Percentiles rank a stretch among this genome's conserved stretches.
These are phyloP conservation scores for Spilogale gracilis DNA, from an alignment of 2,113 vertebrate genomes.

Conservation along the genomic window DNA sequence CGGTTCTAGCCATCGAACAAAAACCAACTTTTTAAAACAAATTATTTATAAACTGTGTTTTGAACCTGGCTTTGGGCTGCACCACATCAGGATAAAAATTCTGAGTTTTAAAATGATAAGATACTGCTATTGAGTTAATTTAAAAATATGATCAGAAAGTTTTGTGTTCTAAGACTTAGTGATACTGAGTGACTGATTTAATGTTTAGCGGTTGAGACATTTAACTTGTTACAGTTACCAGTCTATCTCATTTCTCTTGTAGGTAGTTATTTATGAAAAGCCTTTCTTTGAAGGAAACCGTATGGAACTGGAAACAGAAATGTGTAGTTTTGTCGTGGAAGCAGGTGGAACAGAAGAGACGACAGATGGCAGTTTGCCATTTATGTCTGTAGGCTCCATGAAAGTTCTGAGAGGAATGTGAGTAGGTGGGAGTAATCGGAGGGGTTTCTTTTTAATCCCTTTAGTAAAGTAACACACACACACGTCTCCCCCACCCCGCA, in stretches of 20 bases:
- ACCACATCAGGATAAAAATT: not conserved
- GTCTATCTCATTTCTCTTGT: conserved; percentile 49
- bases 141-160: not conserved
- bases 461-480: not conserved
- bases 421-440: conserved; percentile 83
- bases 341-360: conserved; percentile 73
- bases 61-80: not conserved
- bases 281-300: conserved; percentile 93
- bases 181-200: not conserved
- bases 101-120: not conserved
- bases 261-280: conserved; percentile 95
- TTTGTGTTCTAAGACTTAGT: conserved; percentile 17
- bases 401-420: conserved; percentile 95
- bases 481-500: not conserved
- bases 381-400: conserved; percentile 92
- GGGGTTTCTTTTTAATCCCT: not conserved
- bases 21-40: not conserved
- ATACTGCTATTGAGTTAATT: not conserved
- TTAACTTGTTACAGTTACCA: conserved; percentile 23
- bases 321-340: conserved; percentile 85
- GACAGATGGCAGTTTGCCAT: conserved; percentile 24
- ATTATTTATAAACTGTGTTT: not conserved
- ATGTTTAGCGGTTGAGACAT: not conserved
- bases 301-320: conserved; percentile 90
- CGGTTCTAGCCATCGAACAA: not conserved